Base-by-base conservation (phyloP, 1,140 invertebrate species). In the Halesus radiatus region DNA sequence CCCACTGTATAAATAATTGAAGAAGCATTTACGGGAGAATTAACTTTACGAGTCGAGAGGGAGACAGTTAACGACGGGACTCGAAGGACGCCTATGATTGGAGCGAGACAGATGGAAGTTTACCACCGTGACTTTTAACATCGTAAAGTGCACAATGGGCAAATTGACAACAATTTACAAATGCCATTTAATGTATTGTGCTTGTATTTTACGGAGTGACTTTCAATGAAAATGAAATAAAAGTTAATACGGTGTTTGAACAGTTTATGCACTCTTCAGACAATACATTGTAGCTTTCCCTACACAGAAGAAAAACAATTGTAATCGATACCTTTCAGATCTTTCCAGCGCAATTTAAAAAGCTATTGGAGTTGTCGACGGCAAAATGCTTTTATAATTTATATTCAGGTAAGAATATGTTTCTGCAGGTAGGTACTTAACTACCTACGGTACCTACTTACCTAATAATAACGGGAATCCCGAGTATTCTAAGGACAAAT, bases 91-190 rank as follows among this genome's bases (percentile, higher is more conserved):
- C 10, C 62, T 10, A 16, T 26, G 26, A 29, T n/a, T 32, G 26
- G 26, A 66, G 62, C 15, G 62, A 32, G 62, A 66, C 62, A 32
- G 26, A 32, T 32, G 15, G 23, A 66, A n/a, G 29, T 66, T 66
- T 66, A 7, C n/a, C 62, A 16, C 26, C 8, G 26, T 15, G 1
- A 16, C 62, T 66, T 64, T 10, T 66, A n/a, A 66, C 62, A 66
- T 26, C 62, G 26, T 32, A 26, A 32, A 66, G 23, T 10, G 62
- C 62, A 66, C 62, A 72, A 72, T 72, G 68, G 76, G 58, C 58
- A 78, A 81, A 81, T 81, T 79, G 80, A 81, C 76, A 76, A 76
- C 76, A 81, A 79, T 81, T 79, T 79, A 81, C 60, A 79, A 81
- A 37, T 29, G 77, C 62, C 77, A 81, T 81, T 79, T 70, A 81